Base-by-base conservation (phyloP, 2,113 vertebrate species). In the Puntigrus tetrazona region DNA sequence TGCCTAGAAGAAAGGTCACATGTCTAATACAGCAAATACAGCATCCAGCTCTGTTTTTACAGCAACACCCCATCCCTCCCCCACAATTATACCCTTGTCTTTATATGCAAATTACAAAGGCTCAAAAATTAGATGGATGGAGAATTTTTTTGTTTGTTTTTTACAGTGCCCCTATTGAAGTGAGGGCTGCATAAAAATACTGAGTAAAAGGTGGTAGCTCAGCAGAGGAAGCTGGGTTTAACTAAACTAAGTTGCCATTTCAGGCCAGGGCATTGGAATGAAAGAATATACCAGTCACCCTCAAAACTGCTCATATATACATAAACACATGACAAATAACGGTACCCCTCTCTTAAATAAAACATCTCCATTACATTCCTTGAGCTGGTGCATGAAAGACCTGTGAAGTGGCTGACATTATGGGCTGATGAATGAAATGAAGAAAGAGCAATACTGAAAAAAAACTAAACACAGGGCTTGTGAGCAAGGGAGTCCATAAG, bases 331-430 rank as follows among this genome's bases (percentile, higher is more conserved):
- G 59, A 84, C 52, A 57, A 73, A 83, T 50, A 57, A 50, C 4
- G 22, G 27, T 83, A 69, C 70, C 76, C 50, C 41, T 83, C 81
- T 72, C 22, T 86, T 86, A 88, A 88, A 82, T 84, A 88, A 86
- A 88, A 82, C 87, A 78, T 81, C 9, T 77, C 85, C 69, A 77
- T 84, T 88, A 88, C 87, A 88, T 86, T 88, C 87, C 79, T 84
- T 86, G 82, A 86, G 87, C 87, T 88, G 87, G 87, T 88, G 87
- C 50, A 14, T 81, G 36, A 76, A 55, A 86, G 82, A 86, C 74
- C 63, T 45, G 57, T 61, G 59, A 74, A 86, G 85, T 84, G 83
- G 84, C 57, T 72, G 69, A 87, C 34, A 52, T 69, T 55, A 72
- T 31, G 27, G 81, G 34, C 18, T 63, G 13, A 78, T 81, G 65